Base-by-base conservation (phyloP, 2,888 invertebrate genomes). In the Caenorhabditis afra region DNA sequence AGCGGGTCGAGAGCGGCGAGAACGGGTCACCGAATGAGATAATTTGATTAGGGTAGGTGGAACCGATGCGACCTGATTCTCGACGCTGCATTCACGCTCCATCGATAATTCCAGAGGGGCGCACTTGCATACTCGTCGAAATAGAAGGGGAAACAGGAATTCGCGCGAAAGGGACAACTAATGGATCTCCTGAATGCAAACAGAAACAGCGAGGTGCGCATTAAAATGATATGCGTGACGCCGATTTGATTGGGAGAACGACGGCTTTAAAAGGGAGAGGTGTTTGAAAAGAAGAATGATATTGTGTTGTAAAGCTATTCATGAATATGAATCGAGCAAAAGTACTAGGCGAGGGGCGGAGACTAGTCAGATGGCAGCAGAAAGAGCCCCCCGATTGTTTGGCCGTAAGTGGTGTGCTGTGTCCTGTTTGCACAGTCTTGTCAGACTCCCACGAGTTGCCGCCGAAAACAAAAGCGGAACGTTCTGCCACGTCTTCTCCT, bases 171-270 rank as follows among this genome's bases (percentile, higher is more conserved):
- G 18, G 16, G 55, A 22, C 57, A 44, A 52, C 73, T 73, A 73
- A 73, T 73, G 73, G 73, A 73, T 73, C 29, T 55, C 62, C 64
- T 58, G 64, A 73, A 64, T 35, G 64, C 73, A 73, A 73, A 73
- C 64, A 73, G 4, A 29, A 29, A 29, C 7, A n/a, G n/a, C 29
- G 29, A 29, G 29, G 71, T 71, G 71, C 73, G 73, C 73, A 73
- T 73, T 73, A 73, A 73, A 73, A 73, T 73, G 73, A 73, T 73
- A 73, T 73, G 73, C 73, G 73, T 73, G 64, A 73, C 73, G 73
- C 64, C 64, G 39, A 57, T 39, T 29, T 12, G 73, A 50, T 73
- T 57, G 58, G 39, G 57, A 64, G 64, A 73, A 64, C 73, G 64
- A 64, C 64, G 61, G 58, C 68, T 16, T 58, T 49, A 44, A 57